Conservation (phyloP, 2,888 invertebrate genomes). For the Drosophila meridionalis region DNA sequence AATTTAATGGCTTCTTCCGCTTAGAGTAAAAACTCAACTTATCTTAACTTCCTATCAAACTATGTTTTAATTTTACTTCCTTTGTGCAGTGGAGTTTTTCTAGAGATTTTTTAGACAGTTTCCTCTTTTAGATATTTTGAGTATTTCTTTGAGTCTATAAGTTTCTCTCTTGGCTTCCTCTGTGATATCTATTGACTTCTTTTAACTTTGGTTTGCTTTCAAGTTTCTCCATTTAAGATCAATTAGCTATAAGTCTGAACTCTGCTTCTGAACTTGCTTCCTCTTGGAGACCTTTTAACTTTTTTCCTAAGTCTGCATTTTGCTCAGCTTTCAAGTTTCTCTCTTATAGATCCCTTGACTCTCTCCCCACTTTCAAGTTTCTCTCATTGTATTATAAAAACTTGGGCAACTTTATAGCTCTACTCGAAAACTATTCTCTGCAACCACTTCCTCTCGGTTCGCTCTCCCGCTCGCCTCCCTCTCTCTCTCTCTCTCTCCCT, state of each 20-base stretch:
- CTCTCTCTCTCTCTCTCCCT: background rate
- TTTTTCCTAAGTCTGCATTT: background rate
- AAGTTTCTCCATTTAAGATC: background rate
- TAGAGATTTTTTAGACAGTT: background rate
- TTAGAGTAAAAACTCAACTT: background rate
- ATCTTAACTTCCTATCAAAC: constrained; percentile 4
- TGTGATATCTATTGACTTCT: background rate
- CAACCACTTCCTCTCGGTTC: constrained; percentile 1
- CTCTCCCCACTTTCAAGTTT: constrained; percentile 16
- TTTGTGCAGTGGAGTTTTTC: background rate
- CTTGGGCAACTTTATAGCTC: background rate
- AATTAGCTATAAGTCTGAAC: too few relatives aligned
- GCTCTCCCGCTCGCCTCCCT: background rate
- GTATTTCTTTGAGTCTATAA: background rate
- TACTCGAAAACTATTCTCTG: background rate
- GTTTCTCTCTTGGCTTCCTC: background rate
- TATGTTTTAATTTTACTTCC: background rate
- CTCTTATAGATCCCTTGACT: background rate
- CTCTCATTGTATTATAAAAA: background rate
- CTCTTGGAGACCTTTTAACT: background rate
- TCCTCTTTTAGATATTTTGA: background rate
- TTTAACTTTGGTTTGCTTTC: background rate
- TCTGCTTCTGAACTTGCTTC: background rate
- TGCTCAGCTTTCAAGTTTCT: background rate
- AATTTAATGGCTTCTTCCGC: constrained; percentile 5